Percentiles rank a stretch among this genome's conserved stretches.
Conservation (phyloP, 1,140 invertebrate genomes). For the Cotesia chilonis region DNA sequence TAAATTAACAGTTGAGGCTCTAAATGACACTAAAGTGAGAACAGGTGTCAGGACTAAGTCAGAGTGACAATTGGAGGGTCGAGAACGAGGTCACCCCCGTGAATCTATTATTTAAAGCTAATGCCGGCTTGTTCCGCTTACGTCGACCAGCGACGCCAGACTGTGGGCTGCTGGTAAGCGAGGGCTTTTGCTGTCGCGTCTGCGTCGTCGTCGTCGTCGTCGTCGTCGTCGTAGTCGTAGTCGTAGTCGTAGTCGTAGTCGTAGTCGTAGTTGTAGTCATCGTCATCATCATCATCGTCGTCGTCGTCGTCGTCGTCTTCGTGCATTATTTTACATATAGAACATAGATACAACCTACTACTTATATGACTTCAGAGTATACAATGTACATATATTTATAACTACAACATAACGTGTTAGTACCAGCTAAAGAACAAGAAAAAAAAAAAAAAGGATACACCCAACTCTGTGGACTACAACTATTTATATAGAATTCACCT, state of each 20-base stretch:
- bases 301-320: neutral
- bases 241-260: too few species aligned
- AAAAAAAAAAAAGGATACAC: too few species aligned
- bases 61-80: slow-evolving; percentile 22
- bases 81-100: slow-evolving; percentile 27
- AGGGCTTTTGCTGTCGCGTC: slow-evolving; percentile 29
- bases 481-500: too few species aligned
- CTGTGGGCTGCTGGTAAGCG: slow-evolving; percentile 47
- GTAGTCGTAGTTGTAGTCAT: neutral
- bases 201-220: slow-evolving; percentile 27
- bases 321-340: slow-evolving; percentile 33
- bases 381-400: slow-evolving; percentile 10
- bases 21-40: neutral
- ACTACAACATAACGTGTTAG: slow-evolving; percentile 9
- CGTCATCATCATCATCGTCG: neutral
- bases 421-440: too few species aligned
- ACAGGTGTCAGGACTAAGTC: slow-evolving; percentile 14
- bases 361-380: neutral
- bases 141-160: slow-evolving; percentile 63
- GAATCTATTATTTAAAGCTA: neutral
- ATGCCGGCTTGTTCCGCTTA: slow-evolving; percentile 41
- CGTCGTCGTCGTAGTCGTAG: neutral
- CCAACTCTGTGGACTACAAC: too few species aligned
- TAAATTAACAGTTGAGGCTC: too few species aligned
- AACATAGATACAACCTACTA: slow-evolving; percentile 24